Conservation (phyloP, 2,888 invertebrate genomes). For the Tenthredo scrophulariae region DNA sequence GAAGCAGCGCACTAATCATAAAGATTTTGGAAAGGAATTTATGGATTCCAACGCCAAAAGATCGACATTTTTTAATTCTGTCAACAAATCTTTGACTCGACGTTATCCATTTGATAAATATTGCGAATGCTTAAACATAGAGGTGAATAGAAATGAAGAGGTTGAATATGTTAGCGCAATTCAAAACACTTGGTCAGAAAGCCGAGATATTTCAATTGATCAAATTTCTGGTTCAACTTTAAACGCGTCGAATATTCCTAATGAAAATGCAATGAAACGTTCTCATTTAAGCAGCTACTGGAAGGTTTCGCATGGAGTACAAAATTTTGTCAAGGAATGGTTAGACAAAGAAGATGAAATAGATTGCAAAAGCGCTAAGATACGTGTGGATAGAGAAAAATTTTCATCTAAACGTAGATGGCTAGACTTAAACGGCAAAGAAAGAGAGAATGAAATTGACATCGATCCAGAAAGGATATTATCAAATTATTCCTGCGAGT, state of each 20-base stretch:
- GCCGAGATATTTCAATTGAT: not conserved
- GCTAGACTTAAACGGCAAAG: not conserved
- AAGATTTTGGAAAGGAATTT: not conserved
- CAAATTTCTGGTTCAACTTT: not conserved
- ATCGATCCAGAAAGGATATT: constrained; percentile 33
- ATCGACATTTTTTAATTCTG: not conserved
- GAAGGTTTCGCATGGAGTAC: not conserved
- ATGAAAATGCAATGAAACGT: not conserved
- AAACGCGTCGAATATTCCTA: not conserved
- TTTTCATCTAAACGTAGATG: not conserved
- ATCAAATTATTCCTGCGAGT: constrained; percentile 59
- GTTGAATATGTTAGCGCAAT: too few relatives aligned
- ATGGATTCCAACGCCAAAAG: not conserved
- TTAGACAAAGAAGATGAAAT: constrained; percentile 16
- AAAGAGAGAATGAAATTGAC: not conserved
- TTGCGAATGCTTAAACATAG: not conserved
- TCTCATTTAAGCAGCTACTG: not conserved
- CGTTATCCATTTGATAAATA: not conserved
- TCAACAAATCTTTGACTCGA: not conserved
- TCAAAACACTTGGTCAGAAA: not conserved
- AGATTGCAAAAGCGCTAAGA: not conserved
- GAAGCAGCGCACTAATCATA: not conserved
- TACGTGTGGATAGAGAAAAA: not conserved
- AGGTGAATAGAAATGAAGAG: not conserved
- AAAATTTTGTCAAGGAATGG: constrained; percentile 9